phyloP scores from a whole-genome alignment of 1,140 invertebrate species.

The Mizuhopecten yessoensis region DNA sequence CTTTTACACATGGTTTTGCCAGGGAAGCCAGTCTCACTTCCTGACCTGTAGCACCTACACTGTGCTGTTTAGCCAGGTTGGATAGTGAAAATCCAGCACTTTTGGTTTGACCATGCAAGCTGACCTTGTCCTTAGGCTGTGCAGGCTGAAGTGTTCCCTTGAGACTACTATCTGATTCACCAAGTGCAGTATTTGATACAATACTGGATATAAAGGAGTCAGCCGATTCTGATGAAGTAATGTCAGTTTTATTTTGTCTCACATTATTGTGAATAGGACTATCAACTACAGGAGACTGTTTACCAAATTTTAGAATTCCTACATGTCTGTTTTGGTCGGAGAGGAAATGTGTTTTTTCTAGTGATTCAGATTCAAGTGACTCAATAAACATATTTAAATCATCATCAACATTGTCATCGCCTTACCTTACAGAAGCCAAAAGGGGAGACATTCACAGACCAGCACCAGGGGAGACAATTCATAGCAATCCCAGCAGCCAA shows the following conservation, averaged over 20 bases:
- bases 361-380: slow-evolving; percentile 55
- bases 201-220: not conserved
- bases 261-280: not conserved
- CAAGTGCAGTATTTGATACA: not conserved
- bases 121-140: not conserved
- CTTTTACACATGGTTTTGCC: slow-evolving; percentile 8
- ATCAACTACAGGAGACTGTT: not conserved
- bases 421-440: slow-evolving; percentile 82
- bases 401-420: slow-evolving; percentile 70
- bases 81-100: slow-evolving; percentile 54
- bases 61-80: slow-evolving; percentile 58
- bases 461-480: slow-evolving; percentile 43
- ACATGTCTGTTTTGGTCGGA: slow-evolving; percentile 42
- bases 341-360: slow-evolving; percentile 45
- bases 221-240: not conserved
- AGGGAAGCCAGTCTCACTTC: not conserved
- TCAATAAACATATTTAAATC: slow-evolving; percentile 64
- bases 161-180: not conserved
- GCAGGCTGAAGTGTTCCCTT: not conserved
- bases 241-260: not conserved
- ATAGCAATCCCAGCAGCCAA: not conserved
- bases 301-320: slow-evolving; percentile 54
- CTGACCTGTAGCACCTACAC: not conserved
- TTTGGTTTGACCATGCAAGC: slow-evolving; percentile 35
- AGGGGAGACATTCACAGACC: slow-evolving; percentile 47